Conservation (phyloP, 2,888 invertebrate species). For the Gibbula magus region DNA sequence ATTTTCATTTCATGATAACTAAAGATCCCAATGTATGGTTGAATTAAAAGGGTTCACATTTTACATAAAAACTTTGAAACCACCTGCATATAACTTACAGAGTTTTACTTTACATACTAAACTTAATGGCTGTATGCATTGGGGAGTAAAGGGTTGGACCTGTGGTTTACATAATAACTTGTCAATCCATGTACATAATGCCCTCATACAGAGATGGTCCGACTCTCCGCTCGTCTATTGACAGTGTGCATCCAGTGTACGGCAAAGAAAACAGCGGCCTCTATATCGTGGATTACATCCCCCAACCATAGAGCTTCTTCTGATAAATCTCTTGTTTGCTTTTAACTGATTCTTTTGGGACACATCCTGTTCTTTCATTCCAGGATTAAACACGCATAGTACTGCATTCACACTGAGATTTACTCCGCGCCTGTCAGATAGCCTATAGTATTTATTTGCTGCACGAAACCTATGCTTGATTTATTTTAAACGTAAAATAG, state of each 20-base stretch:
- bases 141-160: background rate
- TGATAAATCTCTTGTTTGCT: constrained; percentile 6
- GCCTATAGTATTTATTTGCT: background rate
- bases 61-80: too few species aligned
- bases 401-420: background rate
- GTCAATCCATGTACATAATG: background rate
- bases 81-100: too few species aligned
- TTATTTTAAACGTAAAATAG: background rate
- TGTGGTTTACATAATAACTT: background rate
- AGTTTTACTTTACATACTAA: too few species aligned
- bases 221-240: background rate
- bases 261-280: background rate
- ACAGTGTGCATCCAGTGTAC: background rate
- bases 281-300: background rate
- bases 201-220: background rate
- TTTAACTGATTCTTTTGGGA: background rate
- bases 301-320: background rate
- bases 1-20: too few species aligned
- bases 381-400: background rate
- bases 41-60: too few species aligned
- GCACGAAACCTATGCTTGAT: background rate
- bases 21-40: too few species aligned
- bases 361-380: background rate
- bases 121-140: background rate
- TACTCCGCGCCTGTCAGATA: background rate